These are phyloP conservation scores for Poicephalus gulielmi DNA, from an alignment of 2,113 vertebrate species.

Conservation along the genomic window DNA sequence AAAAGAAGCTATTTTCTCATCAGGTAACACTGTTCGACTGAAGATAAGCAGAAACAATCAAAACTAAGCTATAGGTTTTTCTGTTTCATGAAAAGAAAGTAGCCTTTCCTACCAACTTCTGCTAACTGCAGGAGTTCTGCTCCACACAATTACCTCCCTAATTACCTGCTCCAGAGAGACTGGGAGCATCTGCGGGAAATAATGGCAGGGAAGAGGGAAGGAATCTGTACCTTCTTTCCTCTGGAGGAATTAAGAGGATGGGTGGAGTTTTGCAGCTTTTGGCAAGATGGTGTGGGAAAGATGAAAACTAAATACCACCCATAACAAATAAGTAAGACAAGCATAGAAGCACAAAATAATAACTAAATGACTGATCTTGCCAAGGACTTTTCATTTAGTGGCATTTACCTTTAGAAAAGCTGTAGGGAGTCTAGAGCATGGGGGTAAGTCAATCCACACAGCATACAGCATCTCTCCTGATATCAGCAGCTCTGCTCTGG, in stretches of 20 bases:
- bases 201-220: not conserved
- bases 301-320: not conserved
- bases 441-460: not conserved
- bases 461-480: not conserved
- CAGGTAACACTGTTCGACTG: not conserved
- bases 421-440: not conserved
- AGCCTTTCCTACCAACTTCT: not conserved
- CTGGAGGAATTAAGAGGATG: not conserved
- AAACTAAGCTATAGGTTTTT: not conserved
- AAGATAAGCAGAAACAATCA: not conserved
- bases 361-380: not conserved
- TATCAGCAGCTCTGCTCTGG: not conserved
- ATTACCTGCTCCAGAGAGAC: not conserved
- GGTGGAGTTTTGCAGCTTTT: not conserved
- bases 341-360: not conserved
- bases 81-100: not conserved
- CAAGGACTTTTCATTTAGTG: not conserved
- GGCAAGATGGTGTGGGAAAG: not conserved
- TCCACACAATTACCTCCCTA: not conserved
- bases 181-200: not conserved
- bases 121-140: not conserved
- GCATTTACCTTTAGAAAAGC: not conserved
- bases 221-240: not conserved
- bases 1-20: conserved; percentile 17
- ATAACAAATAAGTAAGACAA: not conserved